A percentile compares a stretch with the other conserved stretches of the same genome.
Evolutionary conservation across 2,113 vertebrate genomes (phyloP).

Genomic region (Pseudopodoces humilis): DNA sequence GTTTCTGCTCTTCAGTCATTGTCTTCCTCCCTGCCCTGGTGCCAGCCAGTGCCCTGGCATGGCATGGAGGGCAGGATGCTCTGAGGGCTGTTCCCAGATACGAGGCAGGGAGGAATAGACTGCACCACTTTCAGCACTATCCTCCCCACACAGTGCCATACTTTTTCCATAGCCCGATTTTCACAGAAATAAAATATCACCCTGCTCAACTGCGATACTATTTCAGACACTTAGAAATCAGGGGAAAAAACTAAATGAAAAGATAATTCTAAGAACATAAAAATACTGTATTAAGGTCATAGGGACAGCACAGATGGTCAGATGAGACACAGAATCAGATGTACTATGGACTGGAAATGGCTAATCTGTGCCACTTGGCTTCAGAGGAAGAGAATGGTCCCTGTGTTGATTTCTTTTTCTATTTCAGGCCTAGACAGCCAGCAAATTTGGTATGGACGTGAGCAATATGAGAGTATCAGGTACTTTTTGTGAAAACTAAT

Average conservation of each 20-base stretch:
- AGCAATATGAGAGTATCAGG: background rate
- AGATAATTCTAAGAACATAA: background rate
- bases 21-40: background rate
- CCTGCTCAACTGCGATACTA: background rate
- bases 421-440: background rate
- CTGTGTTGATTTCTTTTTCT: background rate
- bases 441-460: background rate
- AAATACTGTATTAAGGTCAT: background rate
- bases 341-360: background rate
- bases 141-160: background rate
- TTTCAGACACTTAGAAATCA: background rate
- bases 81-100: background rate
- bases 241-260: rapidly evolving
- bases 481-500: background rate
- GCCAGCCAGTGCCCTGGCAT: background rate
- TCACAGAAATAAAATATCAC: background rate
- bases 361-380: background rate
- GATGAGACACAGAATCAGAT: background rate
- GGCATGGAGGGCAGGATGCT: background rate
- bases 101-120: background rate
- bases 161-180: background rate
- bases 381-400: background rate
- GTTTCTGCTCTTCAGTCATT: background rate
- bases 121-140: background rate
- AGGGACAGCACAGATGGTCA: background rate